These are phyloP conservation scores for Pelusios castaneus DNA, from an alignment of 2,113 vertebrate genomes.

Conservation along the genomic window DNA sequence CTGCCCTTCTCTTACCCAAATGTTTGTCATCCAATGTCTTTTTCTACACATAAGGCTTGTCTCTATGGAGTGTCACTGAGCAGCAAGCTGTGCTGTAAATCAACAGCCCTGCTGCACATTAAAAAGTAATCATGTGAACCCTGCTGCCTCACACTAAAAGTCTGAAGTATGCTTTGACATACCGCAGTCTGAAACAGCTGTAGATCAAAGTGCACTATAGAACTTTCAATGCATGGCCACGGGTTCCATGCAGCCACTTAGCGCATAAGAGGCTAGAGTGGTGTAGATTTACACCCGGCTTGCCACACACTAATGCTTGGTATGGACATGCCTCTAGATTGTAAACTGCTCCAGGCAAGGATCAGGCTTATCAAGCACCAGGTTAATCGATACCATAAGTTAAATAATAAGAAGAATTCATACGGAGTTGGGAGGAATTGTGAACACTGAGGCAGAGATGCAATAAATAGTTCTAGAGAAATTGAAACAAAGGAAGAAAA, in stretches of 20 bases:
- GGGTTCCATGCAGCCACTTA: neutral
- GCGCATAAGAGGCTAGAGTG: neutral
- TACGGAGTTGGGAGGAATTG: neutral
- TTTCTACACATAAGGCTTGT: neutral
- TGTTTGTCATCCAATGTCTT: neutral
- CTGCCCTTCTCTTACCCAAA: neutral
- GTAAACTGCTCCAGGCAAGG: neutral
- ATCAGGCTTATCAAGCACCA: neutral
- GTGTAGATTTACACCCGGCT: neutral
- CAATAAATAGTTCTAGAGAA: neutral
- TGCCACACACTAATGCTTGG: neutral
- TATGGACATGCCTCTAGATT: neutral
- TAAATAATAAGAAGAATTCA: neutral
- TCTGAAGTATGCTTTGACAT: neutral
- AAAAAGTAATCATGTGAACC: neutral
- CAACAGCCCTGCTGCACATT: neutral
- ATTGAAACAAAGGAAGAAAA: neutral
- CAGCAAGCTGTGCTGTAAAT: neutral
- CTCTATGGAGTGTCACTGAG: neutral
- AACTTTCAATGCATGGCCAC: neutral
- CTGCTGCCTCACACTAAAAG: neutral
- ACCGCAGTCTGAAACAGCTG: neutral
- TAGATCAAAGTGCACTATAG: neutral
- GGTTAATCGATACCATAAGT: neutral
- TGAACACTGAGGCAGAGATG: neutral